These are phyloP conservation scores for Crotalus helleri DNA, from an alignment of 2,113 vertebrate species.

Conservation along the genomic window DNA sequence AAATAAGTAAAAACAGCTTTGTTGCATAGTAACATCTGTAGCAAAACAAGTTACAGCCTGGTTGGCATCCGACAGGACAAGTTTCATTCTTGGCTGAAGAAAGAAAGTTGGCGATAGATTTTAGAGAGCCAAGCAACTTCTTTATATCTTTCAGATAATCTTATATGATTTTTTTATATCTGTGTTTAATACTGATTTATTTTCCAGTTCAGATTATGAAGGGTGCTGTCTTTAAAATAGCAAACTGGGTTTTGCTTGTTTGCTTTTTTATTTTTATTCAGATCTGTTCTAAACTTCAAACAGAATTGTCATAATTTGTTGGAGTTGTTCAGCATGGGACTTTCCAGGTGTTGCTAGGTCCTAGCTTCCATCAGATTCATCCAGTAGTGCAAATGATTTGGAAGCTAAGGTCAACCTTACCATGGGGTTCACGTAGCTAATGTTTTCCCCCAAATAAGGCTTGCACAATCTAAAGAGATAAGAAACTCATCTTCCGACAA, in stretches of 20 bases:
- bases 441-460: not conserved
- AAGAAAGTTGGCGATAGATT: constrained; percentile 51
- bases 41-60: constrained; percentile 75
- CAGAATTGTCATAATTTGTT: not conserved
- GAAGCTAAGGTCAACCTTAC: not conserved
- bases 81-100: constrained; percentile 61
- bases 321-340: not conserved
- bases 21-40: constrained; percentile 74
- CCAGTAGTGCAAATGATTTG: not conserved
- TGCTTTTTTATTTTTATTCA: not conserved
- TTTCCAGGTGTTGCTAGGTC: not conserved
- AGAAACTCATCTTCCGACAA: not conserved
- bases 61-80: constrained; percentile 65
- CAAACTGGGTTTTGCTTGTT: not conserved
- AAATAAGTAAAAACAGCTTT: constrained; percentile 79
- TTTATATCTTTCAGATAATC: constrained; percentile 32
- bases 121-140: constrained; percentile 45
- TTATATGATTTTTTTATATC: constrained; percentile 7
- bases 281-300: not conserved
- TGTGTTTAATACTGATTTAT: not conserved
- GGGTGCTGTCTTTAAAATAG: not conserved
- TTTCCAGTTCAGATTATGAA: not conserved
- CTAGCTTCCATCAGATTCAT: not conserved
- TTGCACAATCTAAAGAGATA: not conserved
- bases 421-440: not conserved